These are phyloP conservation scores for Cathartes aura DNA, from an alignment of 2,113 vertebrate genomes.

Conservation along the genomic window DNA sequence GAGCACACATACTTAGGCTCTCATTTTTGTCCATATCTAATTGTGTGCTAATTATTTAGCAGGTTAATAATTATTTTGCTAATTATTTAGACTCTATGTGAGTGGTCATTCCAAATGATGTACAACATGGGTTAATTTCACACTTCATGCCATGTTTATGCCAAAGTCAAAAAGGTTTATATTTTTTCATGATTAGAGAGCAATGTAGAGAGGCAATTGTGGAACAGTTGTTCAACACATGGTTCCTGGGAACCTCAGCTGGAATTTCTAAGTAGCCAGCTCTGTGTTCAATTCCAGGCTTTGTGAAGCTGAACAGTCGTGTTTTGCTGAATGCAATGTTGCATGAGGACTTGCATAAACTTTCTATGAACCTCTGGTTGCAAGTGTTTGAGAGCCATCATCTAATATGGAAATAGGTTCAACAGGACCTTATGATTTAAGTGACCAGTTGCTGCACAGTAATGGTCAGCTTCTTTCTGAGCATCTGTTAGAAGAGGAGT, in stretches of 20 bases:
- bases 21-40: neutral
- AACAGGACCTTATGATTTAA: neutral
- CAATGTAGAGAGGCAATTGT: neutral
- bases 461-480: neutral
- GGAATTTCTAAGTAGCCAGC: neutral
- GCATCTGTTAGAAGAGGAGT: neutral
- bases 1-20: neutral
- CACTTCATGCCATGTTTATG: slow-evolving; percentile 46
- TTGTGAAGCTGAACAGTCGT: neutral
- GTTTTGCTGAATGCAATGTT: neutral
- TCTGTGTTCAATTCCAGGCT: neutral
- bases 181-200: neutral
- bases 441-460: neutral
- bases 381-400: neutral
- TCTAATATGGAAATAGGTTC: neutral
- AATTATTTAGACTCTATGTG: slow-evolving; percentile 55
- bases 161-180: neutral
- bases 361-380: neutral
- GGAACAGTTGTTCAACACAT: neutral
- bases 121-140: slow-evolving; percentile 72
- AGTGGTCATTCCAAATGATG: slow-evolving; percentile 34
- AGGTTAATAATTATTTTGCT: slow-evolving; percentile 55
- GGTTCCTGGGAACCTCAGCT: neutral
- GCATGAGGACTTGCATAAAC: neutral
- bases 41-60: slow-evolving; percentile 21